Base-by-base conservation (phyloP, 1,140 invertebrate species). In the Drosophila pandora region DNA sequence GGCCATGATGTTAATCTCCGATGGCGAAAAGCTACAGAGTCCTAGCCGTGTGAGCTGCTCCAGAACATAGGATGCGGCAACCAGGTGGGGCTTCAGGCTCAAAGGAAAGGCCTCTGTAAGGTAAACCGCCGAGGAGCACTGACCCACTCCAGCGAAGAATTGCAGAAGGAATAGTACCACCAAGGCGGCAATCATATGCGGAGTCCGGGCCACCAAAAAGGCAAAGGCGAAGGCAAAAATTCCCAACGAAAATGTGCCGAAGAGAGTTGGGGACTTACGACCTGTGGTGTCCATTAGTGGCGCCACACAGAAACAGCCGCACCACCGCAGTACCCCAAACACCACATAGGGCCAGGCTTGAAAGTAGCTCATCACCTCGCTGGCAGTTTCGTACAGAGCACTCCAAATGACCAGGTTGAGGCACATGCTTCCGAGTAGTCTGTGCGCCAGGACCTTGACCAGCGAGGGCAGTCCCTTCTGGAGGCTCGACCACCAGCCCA, bases 101-200 rank as follows among this genome's bases (percentile, higher is more conserved):
- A 91, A 32, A 0, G 90, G 90, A 52, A 91, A 91, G 4, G 85
- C 90, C 25, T 91, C 90, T 0, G 85, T 84, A 10, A 91, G 47
- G 47, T 91, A 91, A 2, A 76, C 90, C 0, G 90, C 65, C 2
- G 82, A 88, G 12, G 82, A 69, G 12, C 79, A 76, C 30, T 68
- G 65, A 0, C 79, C 74, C 32, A 91, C 17, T 6, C 82, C 64
- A 3, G 75, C 56, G 30, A 88, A 84, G 12, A 91, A 76, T 37
- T 88, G 79, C 37, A 73, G 59, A 3, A 64, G 61, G 5, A 91
- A 75, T 0, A 91, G 41, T 37, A 90, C 49, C 28, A 49, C 67
- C n/a, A 91, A 4, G 0, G 84, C 75, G 0, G 72, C 37, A 3
- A 64, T 76, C 74, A 79, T 76, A 5, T 75, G 61, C 2, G 47